A percentile compares a stretch with the other conserved stretches of the same genome.
Evolutionary conservation across 1,140 invertebrate genomes (phyloP).

Genomic region (Belonocnema kinseyi): DNA sequence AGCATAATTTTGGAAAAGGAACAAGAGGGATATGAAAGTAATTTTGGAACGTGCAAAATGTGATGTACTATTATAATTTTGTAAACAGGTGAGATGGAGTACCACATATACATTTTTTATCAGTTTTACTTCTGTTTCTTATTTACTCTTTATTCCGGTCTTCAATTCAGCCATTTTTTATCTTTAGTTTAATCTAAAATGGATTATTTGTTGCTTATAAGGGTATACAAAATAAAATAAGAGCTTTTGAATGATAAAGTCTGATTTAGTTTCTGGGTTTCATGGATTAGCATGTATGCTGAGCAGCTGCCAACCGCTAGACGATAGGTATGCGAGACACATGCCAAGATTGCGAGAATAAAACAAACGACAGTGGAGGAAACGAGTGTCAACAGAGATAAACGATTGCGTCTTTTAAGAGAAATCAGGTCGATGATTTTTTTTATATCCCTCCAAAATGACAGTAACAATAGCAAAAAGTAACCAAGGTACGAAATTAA

Average conservation of each 20-base stretch:
- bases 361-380: conserved; percentile 39
- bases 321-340: conserved; percentile 58
- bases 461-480: too few relatives aligned
- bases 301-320: conserved; percentile 58
- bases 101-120: too few relatives aligned
- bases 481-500: too few relatives aligned
- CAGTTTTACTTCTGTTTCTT: too few relatives aligned
- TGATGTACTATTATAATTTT: too few relatives aligned
- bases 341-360: conserved; percentile 57
- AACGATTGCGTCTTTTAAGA: conserved; percentile 22
- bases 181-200: too few relatives aligned
- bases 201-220: neutral
- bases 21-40: conserved; percentile 49
- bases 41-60: too few relatives aligned
- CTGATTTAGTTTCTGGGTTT: conserved; percentile 28
- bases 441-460: neutral
- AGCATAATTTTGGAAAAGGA: too few relatives aligned
- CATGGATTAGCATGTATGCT: conserved; percentile 42
- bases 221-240: neutral
- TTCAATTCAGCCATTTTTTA: too few relatives aligned
- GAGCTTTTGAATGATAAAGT: neutral
- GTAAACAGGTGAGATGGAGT: too few relatives aligned
- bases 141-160: too few relatives aligned
- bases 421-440: conserved; percentile 42
- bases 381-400: conserved; percentile 37